Percentiles rank a stretch among this genome's conserved stretches.
phyloP scores from a whole-genome alignment of 2,888 invertebrate species.

The Aromia moschata region DNA sequence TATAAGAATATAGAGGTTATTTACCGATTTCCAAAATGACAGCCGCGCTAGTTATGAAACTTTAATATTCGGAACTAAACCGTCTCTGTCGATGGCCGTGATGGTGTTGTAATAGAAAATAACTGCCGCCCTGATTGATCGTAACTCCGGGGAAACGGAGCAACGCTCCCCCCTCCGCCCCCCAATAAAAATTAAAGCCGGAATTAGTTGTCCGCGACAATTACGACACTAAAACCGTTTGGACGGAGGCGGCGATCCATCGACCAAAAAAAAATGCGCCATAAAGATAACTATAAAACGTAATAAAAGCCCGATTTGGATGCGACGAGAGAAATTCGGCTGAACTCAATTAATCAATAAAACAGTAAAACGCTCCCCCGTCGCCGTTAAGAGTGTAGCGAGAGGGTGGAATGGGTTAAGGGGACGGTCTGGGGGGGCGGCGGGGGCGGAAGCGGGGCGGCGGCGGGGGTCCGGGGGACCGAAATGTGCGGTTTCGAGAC shows the following conservation, averaged over 20 bases:
- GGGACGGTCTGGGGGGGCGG: slow-evolving; percentile 51
- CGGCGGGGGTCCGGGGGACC: slow-evolving; percentile 53
- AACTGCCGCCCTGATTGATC: slow-evolving; percentile 35
- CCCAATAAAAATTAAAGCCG: slow-evolving; percentile 60
- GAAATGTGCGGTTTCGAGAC: slow-evolving; percentile 64
- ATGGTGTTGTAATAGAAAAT: slow-evolving; percentile 37
- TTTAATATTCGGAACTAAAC: slow-evolving; percentile 32
- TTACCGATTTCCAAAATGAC: slow-evolving; percentile 24
- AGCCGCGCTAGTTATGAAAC: slow-evolving; percentile 31
- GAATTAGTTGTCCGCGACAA: slow-evolving; percentile 58
- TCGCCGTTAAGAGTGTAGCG: slow-evolving; percentile 60
- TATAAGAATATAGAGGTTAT: background rate
- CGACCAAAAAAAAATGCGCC: slow-evolving; percentile 52
- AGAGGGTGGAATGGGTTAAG: slow-evolving; percentile 49
- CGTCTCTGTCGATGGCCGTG: slow-evolving; percentile 19
- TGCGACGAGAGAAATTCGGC: slow-evolving; percentile 59
- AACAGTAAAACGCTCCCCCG: slow-evolving; percentile 64
- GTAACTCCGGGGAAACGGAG: slow-evolving; percentile 37
- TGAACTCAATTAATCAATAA: slow-evolving; percentile 64
- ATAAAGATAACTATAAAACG: slow-evolving; percentile 61
- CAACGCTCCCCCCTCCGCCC: slow-evolving; percentile 39
- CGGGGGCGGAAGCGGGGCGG: slow-evolving; percentile 64
- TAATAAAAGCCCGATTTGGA: slow-evolving; percentile 56
- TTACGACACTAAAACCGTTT: slow-evolving; percentile 55
- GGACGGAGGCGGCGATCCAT: slow-evolving; percentile 43